These are phyloP conservation scores for Acrocephalus arundinaceus DNA, from an alignment of 2,113 vertebrate genomes.

Conservation along the genomic window DNA sequence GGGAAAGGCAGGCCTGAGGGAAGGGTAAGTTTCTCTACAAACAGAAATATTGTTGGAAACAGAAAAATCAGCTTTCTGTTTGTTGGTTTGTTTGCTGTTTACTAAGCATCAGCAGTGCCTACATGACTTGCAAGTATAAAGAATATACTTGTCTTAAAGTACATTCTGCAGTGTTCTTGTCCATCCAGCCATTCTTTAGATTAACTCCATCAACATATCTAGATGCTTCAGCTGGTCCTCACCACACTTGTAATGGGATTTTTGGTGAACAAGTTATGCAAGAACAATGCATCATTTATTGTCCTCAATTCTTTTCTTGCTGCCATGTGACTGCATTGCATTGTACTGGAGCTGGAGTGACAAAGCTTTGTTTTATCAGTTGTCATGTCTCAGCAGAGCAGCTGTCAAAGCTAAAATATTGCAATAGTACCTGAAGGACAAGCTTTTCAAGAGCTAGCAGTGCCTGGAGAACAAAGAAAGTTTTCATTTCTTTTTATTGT, in stretches of 20 bases:
- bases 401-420: conserved; percentile 29
- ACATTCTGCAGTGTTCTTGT: background rate
- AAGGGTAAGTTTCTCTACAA: background rate
- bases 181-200: background rate
- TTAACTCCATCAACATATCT: background rate
- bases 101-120: background rate
- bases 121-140: background rate
- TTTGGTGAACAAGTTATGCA: conserved; percentile 23
- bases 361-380: conserved; percentile 8
- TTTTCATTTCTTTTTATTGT: background rate
- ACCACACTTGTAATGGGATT: background rate
- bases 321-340: background rate
- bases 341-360: background rate
- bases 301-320: background rate
- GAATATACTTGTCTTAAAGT: background rate
- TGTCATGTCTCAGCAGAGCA: conserved; percentile 22
- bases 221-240: background rate
- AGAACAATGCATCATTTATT: background rate
- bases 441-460: background rate
- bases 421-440: conserved; percentile 8
- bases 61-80: background rate
- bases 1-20: background rate
- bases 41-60: background rate
- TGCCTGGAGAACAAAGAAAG: background rate
- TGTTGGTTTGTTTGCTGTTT: background rate